Conservation (phyloP, 1,140 invertebrate species). For the Leptinotarsa texana region DNA sequence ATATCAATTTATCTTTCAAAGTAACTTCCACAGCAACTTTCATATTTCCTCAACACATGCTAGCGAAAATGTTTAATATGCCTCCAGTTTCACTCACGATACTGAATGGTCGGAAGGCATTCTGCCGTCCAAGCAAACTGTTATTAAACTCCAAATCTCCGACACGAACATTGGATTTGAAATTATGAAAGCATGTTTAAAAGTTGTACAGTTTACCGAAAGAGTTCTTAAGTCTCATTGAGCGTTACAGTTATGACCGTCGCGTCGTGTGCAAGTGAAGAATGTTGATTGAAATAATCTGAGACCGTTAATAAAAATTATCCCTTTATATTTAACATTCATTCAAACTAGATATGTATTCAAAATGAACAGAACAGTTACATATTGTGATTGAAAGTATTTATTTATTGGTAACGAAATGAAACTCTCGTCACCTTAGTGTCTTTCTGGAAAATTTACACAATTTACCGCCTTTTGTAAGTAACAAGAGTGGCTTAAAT, state of each 20-base stretch:
- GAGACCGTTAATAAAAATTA: no score
- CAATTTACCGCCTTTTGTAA: no score
- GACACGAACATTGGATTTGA: slow-evolving; percentile 15
- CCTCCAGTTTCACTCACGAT: slow-evolving; percentile 3
- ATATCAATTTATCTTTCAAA: not conserved
- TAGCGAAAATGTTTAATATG: not conserved
- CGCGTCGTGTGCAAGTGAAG: not conserved
- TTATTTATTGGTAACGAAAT: no score
- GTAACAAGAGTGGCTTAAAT: no score
- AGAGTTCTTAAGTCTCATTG: slow-evolving; percentile 9
- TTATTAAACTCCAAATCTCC: slow-evolving; percentile 9
- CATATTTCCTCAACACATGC: not conserved
- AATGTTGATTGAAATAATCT: not conserved
- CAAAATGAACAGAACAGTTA: no score
- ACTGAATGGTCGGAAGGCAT: not conserved
- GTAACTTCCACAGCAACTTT: not conserved
- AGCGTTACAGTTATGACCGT: not conserved
- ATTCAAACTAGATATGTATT: no score
- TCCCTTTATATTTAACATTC: no score
- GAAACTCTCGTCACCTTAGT: no score
- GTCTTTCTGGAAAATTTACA: no score
- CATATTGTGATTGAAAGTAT: no score
- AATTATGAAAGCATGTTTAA: slow-evolving; percentile 7
- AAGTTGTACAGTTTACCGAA: slow-evolving; percentile 7
- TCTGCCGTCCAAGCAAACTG: slow-evolving; percentile 4